Evolutionary conservation across 2,888 invertebrate species (phyloP).

Genomic region (Cryptosula pallasiana): DNA sequence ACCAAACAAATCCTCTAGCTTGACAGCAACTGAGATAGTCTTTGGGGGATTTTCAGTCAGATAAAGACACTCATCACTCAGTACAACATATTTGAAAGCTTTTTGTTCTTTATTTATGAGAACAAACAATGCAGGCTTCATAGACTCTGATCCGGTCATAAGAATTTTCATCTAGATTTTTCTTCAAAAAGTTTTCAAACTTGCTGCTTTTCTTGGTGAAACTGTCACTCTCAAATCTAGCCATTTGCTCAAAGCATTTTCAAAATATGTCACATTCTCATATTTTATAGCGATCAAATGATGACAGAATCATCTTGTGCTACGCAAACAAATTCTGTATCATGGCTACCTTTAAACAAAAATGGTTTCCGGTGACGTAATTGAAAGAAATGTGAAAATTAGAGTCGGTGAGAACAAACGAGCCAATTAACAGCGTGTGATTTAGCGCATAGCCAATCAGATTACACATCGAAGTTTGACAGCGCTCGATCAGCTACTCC

Average conservation of each 20-base stretch:
- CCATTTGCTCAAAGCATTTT: conserved; percentile 32
- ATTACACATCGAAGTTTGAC: background rate
- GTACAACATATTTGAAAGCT: conserved; percentile 46
- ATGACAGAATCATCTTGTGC: background rate
- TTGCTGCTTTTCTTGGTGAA: conserved; percentile 47
- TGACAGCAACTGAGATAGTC: conserved; percentile 39
- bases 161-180: conserved; percentile 41
- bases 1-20: conserved; percentile 41
- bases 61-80: conserved; percentile 49
- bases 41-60: conserved; percentile 51
- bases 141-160: conserved; percentile 46
- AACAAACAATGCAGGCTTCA: conserved; percentile 49
- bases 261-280: background rate
- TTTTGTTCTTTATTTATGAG: conserved; percentile 49
- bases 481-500: background rate
- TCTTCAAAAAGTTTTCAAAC: conserved; percentile 48
- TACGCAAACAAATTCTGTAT: background rate
- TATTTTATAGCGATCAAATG: background rate
- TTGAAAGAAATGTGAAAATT: background rate
- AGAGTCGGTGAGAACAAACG: background rate
- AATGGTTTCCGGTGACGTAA: background rate
- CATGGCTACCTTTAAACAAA: conserved; percentile 24
- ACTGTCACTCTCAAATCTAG: conserved; percentile 34
- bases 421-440: background rate
- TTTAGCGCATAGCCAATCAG: background rate